phyloP scores from a whole-genome alignment of 2,888 invertebrate genomes.

The Halictus quadricinctus region DNA sequence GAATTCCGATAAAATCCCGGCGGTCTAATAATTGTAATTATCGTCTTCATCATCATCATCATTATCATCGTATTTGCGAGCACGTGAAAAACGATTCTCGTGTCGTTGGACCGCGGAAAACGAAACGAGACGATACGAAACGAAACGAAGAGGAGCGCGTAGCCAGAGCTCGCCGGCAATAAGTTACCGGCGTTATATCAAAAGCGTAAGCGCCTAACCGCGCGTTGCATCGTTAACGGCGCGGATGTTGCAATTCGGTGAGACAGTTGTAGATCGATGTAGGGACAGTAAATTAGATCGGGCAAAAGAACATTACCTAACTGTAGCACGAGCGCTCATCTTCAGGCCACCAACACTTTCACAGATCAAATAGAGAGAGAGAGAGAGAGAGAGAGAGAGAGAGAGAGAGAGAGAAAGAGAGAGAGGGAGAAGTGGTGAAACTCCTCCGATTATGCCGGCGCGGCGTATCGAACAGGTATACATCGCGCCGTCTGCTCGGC shows the following conservation, averaged over 20 bases:
- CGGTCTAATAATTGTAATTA: neutral
- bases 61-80: neutral
- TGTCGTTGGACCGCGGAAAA: neutral
- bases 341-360: constrained; percentile 70
- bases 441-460: constrained; percentile 50
- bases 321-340: constrained; percentile 72
- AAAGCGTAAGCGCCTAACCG: constrained; percentile 52
- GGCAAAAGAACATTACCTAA: constrained; percentile 78
- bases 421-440: constrained; percentile 57
- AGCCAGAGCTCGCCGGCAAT: constrained; percentile 36
- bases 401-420: neutral
- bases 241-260: constrained; percentile 70
- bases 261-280: constrained; percentile 80
- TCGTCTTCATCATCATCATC: neutral
- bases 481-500: constrained; percentile 41
- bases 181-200: constrained; percentile 46
- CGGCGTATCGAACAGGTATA: constrained; percentile 46
- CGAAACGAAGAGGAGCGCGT: constrained; percentile 11
- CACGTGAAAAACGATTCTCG: neutral
- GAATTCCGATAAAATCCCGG: neutral
- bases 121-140: neutral
- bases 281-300: constrained; percentile 80
- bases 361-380: constrained; percentile 66
- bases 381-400: neutral
- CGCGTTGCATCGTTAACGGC: constrained; percentile 68